These are phyloP conservation scores for Gallirallus australis DNA, from an alignment of 2,797 vertebrate species.

Conservation along the genomic window DNA sequence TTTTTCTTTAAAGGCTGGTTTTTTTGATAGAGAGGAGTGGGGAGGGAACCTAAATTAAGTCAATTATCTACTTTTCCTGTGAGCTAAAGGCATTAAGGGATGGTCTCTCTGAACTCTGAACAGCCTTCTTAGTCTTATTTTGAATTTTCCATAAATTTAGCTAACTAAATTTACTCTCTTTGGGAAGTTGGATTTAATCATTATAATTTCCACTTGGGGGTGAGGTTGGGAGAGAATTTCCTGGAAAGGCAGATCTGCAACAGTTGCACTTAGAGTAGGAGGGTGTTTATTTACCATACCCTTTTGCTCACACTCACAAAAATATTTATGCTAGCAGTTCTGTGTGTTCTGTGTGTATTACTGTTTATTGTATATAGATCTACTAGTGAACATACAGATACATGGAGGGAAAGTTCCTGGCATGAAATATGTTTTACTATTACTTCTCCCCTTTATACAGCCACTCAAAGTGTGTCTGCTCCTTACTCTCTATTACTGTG, in stretches of 20 bases:
- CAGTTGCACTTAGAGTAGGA: neutral
- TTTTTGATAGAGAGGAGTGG: neutral
- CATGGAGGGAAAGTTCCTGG: neutral
- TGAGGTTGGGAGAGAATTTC: neutral
- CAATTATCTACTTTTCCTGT: neutral
- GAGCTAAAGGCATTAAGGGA: neutral
- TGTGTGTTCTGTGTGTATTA: neutral
- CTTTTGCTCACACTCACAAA: neutral
- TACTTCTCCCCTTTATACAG: neutral
- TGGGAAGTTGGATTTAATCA: neutral
- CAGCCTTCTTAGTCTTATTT: neutral
- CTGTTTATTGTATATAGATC: fast-evolving
- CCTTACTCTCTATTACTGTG: neutral
- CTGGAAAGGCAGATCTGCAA: neutral
- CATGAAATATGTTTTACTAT: neutral
- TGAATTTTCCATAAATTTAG: neutral
- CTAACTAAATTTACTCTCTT: neutral
- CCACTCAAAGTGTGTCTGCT: neutral
- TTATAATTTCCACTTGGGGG: neutral
- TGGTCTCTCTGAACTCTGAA: neutral
- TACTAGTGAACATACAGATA: neutral
- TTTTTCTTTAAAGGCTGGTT: neutral
- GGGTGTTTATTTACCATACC: neutral
- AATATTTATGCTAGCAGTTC: neutral
- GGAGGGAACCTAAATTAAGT: neutral